Percentiles rank a stretch among this genome's conserved stretches.
Evolutionary conservation across 1,140 invertebrate species (phyloP).

Genomic region (Drosophila melanogaster): DNA sequence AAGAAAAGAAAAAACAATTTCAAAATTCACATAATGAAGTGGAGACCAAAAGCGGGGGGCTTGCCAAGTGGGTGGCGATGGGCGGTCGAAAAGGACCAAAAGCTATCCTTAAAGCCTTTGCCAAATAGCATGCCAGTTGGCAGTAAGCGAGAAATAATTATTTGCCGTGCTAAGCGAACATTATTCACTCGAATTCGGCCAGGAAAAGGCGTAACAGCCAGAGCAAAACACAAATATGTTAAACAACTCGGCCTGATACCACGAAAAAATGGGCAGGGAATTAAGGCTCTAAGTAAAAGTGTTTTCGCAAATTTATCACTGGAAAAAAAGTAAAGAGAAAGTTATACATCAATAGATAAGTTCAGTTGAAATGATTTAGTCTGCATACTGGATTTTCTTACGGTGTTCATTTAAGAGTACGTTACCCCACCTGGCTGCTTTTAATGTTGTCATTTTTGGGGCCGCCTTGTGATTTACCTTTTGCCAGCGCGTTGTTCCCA

Average conservation of each 20-base stretch:
- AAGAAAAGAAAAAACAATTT: constrained; percentile 53
- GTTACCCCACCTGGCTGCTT: constrained; percentile 16
- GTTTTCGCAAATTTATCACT: constrained; percentile 47
- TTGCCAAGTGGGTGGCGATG: not conserved
- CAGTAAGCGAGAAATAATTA: constrained; percentile 80
- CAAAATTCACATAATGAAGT: constrained; percentile 77
- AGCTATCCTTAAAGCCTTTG: constrained; percentile 57
- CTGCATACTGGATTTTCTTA: too few species aligned
- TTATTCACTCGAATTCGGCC: constrained; percentile 67
- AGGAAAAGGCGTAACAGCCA: constrained; percentile 58
- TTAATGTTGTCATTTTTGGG: constrained; percentile 70
- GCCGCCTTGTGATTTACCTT: constrained; percentile 67
- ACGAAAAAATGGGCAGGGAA: constrained; percentile 21
- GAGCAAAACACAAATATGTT: constrained; percentile 67
- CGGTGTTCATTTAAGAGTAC: constrained; percentile 28
- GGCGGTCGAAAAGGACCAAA: constrained; percentile 29
- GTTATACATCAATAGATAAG: not conserved
- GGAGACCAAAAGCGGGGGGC: constrained; percentile 8
- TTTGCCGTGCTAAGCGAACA: constrained; percentile 79
- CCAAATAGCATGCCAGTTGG: constrained; percentile 77
- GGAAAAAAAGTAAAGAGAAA: not conserved
- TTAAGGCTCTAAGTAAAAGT: constrained; percentile 67
- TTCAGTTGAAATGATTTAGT: too few species aligned
- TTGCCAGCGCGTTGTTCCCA: constrained; percentile 52
- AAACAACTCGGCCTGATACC: constrained; percentile 56